phyloP scores from a whole-genome alignment of 2,113 vertebrate species.

The Regulus satrapa region DNA sequence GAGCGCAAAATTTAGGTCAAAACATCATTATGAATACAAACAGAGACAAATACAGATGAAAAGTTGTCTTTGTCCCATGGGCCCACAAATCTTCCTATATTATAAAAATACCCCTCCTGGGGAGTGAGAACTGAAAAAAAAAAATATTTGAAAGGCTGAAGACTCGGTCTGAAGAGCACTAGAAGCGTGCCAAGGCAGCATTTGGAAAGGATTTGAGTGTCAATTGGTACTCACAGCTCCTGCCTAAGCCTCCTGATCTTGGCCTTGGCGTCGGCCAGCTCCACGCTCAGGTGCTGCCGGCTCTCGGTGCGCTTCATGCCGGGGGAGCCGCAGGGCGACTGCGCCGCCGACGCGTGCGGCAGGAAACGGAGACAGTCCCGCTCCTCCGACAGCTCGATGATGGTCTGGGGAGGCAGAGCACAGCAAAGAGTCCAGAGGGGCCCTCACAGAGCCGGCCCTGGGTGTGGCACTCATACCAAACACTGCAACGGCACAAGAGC shows the following conservation, averaged over 20 bases:
- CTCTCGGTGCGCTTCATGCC: conserved; percentile 95
- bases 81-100: background rate
- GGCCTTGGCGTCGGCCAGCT: conserved; percentile 96
- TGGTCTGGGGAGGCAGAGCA: conserved; percentile 73
- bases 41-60: background rate
- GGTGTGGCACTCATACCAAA: accelerated
- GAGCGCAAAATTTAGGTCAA: background rate
- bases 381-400: conserved; percentile 92
- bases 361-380: conserved; percentile 89
- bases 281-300: conserved; percentile 94
- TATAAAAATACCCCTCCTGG: background rate
- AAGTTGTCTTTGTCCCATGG: background rate
- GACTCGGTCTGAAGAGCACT: background rate
- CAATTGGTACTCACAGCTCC: conserved; percentile 87
- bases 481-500: background rate
- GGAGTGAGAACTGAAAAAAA: background rate
- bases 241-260: conserved; percentile 93
- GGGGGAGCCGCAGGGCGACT: conserved; percentile 89
- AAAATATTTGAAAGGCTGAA: background rate
- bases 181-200: background rate
- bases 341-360: conserved; percentile 76
- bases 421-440: background rate
- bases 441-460: background rate
- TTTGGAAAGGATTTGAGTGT: no score
- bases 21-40: background rate